Evolutionary conservation across 1,140 invertebrate species (phyloP), one percentile per base, ranked within the genome.

Genomic region (Monochamus saltuarius): DNA sequence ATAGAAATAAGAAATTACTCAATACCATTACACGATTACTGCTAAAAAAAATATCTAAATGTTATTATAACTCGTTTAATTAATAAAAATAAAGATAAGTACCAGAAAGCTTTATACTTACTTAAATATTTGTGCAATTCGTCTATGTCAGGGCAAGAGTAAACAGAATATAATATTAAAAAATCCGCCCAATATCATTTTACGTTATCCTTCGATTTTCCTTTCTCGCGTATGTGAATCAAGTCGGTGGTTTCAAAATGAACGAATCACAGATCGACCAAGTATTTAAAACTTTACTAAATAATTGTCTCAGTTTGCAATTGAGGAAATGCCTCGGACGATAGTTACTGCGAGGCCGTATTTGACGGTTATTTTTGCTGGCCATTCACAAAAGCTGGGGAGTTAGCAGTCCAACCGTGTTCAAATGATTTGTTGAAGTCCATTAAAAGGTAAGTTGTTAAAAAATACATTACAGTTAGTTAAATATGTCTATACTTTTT

Each of bases 321-420:
- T 34, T 50, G 29, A 8, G 17, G 17, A 22, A 47, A 47, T 11
- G 11, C 11, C 17, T 47, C 45, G 13, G 17, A 16, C n/a, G 10
- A 19, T 9, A 13, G 13, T 4, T 13, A 42, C 38, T 75, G 73
- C 45, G 36, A 43, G 40, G 53, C 53, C 56, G 71, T 77, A 11
- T 85, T 82, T 79, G 83, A 85, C 61, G 75, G 75, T 1, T 79
- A 83, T 59, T 57, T 82, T 7, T 85, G 83, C 61, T 85, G 83
- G 83, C 78, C 76, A 6, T 74, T 76, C 11, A 82, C 81, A 0
- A 68, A 74, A 38, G 75, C 82, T 17, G 77, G 77, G 1, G 67
- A 72, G 16, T 56, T 77, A 45, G 75, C 76, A 1, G 65, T 71
- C n/a, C 76, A 78, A 52, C 69, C 67, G 4, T 86, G 80, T 68